phyloP scores from a whole-genome alignment of 2,113 vertebrate species.

The Charadrius vociferus region DNA sequence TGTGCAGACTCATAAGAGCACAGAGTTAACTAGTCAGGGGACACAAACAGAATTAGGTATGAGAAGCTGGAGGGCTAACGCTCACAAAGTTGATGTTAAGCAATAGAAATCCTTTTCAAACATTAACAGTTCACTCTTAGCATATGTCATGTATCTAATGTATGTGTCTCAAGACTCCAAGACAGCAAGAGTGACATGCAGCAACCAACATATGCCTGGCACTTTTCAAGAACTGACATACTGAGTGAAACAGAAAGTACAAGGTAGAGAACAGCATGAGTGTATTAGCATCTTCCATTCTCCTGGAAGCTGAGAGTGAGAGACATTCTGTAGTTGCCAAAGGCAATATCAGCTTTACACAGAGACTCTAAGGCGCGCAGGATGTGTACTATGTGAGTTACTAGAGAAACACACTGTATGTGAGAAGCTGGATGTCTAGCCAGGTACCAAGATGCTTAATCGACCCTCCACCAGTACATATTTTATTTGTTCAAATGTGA shows the following conservation, averaged over 20 bases:
- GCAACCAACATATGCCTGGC: conserved; percentile 67
- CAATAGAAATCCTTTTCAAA: conserved; percentile 71
- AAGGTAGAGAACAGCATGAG: conserved; percentile 69
- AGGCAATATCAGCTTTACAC: conserved; percentile 41
- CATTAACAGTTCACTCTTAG: conserved; percentile 68
- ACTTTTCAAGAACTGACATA: conserved; percentile 62
- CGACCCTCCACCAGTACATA: neutral
- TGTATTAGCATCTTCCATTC: conserved; percentile 69
- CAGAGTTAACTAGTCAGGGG: conserved; percentile 14
- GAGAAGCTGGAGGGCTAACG: conserved; percentile 69
- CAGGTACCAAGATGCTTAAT: neutral
- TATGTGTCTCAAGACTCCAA: conserved; percentile 70
- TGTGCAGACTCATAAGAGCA: conserved; percentile 38
- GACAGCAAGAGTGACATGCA: conserved; percentile 71
- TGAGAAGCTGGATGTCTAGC: neutral
- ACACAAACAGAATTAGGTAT: conserved; percentile 64
- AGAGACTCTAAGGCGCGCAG: neutral
- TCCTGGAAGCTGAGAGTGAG: conserved; percentile 40
- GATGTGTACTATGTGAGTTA: neutral
- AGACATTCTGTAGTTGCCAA: conserved; percentile 53
- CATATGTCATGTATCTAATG: conserved; percentile 74
- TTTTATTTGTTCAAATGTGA: neutral
- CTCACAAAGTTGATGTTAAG: conserved; percentile 46
- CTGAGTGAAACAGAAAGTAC: conserved; percentile 67
- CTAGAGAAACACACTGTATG: neutral